Conservation (phyloP, 2,888 invertebrate genomes). For the Conchocele bisecta region DNA sequence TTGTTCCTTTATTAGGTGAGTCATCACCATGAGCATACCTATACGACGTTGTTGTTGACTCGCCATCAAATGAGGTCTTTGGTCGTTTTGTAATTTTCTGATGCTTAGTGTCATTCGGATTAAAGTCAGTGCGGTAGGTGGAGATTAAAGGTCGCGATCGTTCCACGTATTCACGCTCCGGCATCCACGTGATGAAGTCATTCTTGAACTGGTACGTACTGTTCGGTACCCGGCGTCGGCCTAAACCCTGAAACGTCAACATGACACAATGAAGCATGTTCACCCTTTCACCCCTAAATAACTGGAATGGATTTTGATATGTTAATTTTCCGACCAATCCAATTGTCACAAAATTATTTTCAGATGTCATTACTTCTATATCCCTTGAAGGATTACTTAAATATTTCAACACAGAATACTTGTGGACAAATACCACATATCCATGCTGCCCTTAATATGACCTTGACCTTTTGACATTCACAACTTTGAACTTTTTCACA, state of each 20-base stretch:
- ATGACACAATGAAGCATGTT: too few species aligned
- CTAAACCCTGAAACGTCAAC: conserved; percentile 72
- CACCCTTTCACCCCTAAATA: too few species aligned
- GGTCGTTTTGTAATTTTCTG: conserved; percentile 73
- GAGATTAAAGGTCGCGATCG: conserved; percentile 69
- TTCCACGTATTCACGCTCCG: conserved; percentile 68
- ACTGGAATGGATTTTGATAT: too few species aligned
- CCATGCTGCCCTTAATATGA: too few species aligned
- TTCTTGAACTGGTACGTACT: conserved; percentile 69
- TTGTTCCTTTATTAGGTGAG: conserved; percentile 70
- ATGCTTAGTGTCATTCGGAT: conserved; percentile 30
- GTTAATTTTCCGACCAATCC: too few species aligned
- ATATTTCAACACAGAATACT: too few species aligned
- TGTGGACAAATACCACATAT: too few species aligned
- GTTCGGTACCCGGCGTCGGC: conserved; percentile 71
- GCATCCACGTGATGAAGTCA: conserved; percentile 78
- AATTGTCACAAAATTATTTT: too few species aligned
- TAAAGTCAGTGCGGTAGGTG: conserved; percentile 75
- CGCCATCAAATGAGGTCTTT: conserved; percentile 75
- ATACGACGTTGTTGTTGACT: conserved; percentile 73
- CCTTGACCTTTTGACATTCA: too few species aligned
- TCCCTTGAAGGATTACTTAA: too few species aligned
- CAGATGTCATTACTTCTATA: too few species aligned
- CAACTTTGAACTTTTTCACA: too few species aligned
- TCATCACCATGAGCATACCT: conserved; percentile 75